These are phyloP conservation scores for Uropsilus gracilis DNA, from an alignment of 2,113 vertebrate species.

Conservation along the genomic window DNA sequence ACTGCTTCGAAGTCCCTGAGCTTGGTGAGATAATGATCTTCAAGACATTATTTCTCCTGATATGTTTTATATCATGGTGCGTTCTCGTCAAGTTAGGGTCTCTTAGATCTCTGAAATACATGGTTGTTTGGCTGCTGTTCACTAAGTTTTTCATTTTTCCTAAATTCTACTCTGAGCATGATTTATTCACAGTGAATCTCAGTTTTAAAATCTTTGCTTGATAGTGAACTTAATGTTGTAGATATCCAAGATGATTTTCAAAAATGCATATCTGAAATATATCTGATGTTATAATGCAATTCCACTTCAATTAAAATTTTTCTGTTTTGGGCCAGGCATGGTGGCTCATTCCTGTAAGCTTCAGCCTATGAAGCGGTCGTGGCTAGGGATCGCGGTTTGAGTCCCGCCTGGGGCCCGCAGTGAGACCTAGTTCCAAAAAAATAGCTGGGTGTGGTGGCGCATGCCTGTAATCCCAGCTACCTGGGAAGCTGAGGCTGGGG, in stretches of 20 bases:
- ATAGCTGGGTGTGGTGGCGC: too few species aligned
- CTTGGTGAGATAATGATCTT: background rate
- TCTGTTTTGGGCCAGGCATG: background rate
- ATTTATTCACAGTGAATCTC: background rate
- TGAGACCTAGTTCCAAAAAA: too few species aligned
- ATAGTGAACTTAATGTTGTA: too few species aligned
- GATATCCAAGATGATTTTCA: too few species aligned
- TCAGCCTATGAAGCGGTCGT: too few species aligned
- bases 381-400: too few species aligned
- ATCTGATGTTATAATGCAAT: too few species aligned
- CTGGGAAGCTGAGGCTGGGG: too few species aligned
- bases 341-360: too few species aligned
- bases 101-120: background rate
- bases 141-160: background rate
- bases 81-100: background rate
- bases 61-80: background rate
- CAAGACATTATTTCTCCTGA: background rate
- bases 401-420: too few species aligned
- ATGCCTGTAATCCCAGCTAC: too few species aligned
- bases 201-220: conserved; percentile 4
- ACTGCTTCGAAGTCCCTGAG: background rate
- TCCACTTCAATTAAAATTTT: background rate
- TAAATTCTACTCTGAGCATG: background rate
- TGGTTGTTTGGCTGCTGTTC: background rate
- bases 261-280: too few species aligned